These are phyloP conservation scores for Desmodus rotundus DNA, from an alignment of 2,113 vertebrate species.

Conservation along the genomic window DNA sequence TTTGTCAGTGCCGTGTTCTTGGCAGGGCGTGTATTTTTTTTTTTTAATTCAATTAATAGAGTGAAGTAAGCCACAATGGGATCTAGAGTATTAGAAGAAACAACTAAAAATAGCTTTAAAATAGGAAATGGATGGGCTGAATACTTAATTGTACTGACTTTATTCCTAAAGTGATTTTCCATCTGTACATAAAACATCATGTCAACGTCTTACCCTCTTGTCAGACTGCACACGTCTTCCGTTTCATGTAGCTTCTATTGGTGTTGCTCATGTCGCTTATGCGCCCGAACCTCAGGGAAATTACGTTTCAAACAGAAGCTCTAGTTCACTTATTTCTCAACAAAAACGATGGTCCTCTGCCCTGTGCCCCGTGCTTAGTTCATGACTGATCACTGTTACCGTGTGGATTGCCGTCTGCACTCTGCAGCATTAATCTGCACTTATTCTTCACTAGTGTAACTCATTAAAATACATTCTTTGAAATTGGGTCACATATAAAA, in stretches of 20 bases:
- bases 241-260: neutral
- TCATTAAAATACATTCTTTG: slow-evolving; percentile 58
- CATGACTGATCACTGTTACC: slow-evolving; percentile 40
- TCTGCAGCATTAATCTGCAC: slow-evolving; percentile 48
- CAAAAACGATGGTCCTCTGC: neutral
- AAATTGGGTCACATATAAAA: slow-evolving; percentile 34
- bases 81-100: neutral
- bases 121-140: neutral
- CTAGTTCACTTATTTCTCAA: neutral
- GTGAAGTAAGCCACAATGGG: slow-evolving; percentile 19
- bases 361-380: neutral
- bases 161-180: neutral
- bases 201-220: neutral
- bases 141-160: slow-evolving; percentile 20
- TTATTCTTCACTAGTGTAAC: slow-evolving; percentile 22
- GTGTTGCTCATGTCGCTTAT: neutral
- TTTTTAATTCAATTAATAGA: neutral
- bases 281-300: neutral
- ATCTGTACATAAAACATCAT: neutral
- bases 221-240: neutral
- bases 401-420: neutral
- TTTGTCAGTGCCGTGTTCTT: neutral
- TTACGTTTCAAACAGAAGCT: neutral
- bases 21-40: neutral
- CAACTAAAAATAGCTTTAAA: slow-evolving; percentile 6